A percentile compares a stretch with the other conserved stretches of the same genome.
Conservation (phyloP, 2,113 vertebrate genomes). For the Epinephelus cyanopodus region DNA sequence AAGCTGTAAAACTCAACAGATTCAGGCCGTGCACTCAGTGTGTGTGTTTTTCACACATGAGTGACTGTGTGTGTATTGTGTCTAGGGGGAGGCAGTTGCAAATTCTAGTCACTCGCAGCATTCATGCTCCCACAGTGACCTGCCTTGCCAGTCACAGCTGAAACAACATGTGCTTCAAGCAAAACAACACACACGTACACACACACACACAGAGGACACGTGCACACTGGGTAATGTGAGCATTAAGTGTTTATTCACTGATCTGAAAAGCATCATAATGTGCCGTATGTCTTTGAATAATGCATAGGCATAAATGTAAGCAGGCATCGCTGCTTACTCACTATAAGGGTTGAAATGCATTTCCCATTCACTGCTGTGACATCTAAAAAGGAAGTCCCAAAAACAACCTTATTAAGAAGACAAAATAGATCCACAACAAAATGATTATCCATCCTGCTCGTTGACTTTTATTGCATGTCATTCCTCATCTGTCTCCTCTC, state of each 20-base stretch:
- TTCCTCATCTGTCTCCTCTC: not conserved
- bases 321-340: not conserved
- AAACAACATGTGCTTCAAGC: constrained; percentile 45
- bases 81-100: constrained; percentile 28
- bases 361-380: not conserved
- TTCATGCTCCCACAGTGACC: constrained; percentile 52
- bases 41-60: constrained; percentile 44
- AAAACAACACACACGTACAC: constrained; percentile 6
- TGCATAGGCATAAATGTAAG: not conserved
- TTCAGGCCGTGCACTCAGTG: constrained; percentile 30
- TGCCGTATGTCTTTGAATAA: not conserved
- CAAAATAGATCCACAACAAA: not conserved
- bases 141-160: constrained; percentile 61
- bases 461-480: not conserved
- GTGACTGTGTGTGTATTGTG: constrained; percentile 36
- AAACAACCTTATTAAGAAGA: not conserved
- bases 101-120: constrained; percentile 46
- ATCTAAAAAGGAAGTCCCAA: not conserved
- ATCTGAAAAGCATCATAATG: not conserved
- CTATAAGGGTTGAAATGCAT: not conserved
- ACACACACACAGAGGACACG: constrained; percentile 1
- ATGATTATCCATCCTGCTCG: not conserved
- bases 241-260: not conserved
- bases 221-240: constrained; percentile 6
- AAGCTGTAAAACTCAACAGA: constrained; percentile 37